Evolutionary conservation across 2,113 vertebrate species (phyloP), one percentile per base, ranked within the genome.

Genomic region (Chionodraco myersi): DNA sequence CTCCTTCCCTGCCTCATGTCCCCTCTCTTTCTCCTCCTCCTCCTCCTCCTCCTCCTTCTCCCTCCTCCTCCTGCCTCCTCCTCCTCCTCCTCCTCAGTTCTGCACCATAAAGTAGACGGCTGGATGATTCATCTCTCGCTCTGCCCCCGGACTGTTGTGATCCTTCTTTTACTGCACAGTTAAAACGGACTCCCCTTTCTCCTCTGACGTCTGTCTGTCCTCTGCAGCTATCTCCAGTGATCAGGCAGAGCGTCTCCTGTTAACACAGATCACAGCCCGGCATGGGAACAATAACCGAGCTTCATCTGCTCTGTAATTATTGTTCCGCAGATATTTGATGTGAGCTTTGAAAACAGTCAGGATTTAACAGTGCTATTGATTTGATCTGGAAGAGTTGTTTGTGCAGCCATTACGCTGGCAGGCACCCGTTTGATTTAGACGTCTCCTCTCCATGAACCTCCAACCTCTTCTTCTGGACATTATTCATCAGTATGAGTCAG

Each of bases 121-220:
- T 70, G 71, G 81, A 83, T 90, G 88, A 89, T 80, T 89, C 80
- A 89, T 87, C 73, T 75, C 66, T 56, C 74, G 13, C 59, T 76
- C 65, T 79, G 72, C 86, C 72, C 82, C 76, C 81, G n/a, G 79
- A 88, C 84, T 86, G 81, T 80, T 86, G 85, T 77, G 85, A 86
- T 88, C 80, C 83, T 84, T 84, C 65, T 84, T 90, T 88, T 83
- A 78, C 80, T 82, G 82, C 86, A 78, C 86, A 68, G 70, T 82
- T 79, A 60, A 75, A 82, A 44, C 52, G 18, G 70, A 79, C 74
- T 79, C 75, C 77, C 64, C 54, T 30, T 66, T 72, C 77, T 57
- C 58, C 77, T 60, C 47, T 18, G 9, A 21, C 21, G 71, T 83
- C 62, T 75, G 65, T 80, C 79, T 80, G 84, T 87, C 72, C 79